Conservation (phyloP, 2,888 invertebrate species). For the Sinelater perroti region DNA sequence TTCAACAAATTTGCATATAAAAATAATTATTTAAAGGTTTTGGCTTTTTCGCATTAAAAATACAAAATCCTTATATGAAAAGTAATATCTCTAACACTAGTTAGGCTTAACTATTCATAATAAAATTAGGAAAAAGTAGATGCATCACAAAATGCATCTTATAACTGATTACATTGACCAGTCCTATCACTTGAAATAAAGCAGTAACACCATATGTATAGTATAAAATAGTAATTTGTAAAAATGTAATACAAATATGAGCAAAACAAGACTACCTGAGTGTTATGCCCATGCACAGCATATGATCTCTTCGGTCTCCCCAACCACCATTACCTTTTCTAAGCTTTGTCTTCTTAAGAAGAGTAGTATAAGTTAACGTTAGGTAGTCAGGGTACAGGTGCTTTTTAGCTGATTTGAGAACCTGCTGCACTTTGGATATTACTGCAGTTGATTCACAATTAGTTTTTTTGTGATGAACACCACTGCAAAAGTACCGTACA, state of each 20-base stretch:
- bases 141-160: constrained; percentile 3
- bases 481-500: constrained; percentile 68
- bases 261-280: constrained; percentile 45
- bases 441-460: constrained; percentile 88
- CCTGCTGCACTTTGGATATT: constrained; percentile 84
- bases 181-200: constrained; percentile 31
- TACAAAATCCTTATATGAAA: constrained; percentile 7
- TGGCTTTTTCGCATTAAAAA: constrained; percentile 10
- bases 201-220: constrained; percentile 21
- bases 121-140: constrained; percentile 17
- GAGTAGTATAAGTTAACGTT: constrained; percentile 70
- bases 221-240: constrained; percentile 21
- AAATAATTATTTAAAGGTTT: constrained; percentile 15
- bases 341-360: constrained; percentile 77
- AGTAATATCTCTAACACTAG: constrained; percentile 16
- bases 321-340: constrained; percentile 96
- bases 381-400: constrained; percentile 78
- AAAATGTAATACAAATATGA: constrained; percentile 24
- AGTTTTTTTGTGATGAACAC: constrained; percentile 93
- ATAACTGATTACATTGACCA: constrained; percentile 21
- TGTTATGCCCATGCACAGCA: constrained; percentile 81
- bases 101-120: constrained; percentile 8
- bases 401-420: constrained; percentile 74
- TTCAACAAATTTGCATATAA: constrained; percentile 13
- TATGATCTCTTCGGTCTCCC: constrained; percentile 90